phyloP scores from a whole-genome alignment of 23 tunicate genomes.

The Ciona savignyi region DNA sequence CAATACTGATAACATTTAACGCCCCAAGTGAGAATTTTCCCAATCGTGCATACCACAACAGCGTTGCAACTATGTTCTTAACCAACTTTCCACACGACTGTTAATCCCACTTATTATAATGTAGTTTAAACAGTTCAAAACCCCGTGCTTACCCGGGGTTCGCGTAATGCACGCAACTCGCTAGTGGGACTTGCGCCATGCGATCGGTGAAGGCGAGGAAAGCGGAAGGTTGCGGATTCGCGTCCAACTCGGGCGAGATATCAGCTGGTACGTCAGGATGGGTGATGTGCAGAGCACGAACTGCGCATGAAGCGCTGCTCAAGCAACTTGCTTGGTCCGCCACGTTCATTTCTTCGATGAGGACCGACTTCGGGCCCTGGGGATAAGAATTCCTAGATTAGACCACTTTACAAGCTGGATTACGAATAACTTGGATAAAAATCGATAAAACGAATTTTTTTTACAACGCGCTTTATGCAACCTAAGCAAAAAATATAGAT shows the following conservation, averaged over 20 bases:
- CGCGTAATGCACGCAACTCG: conserved; percentile 34
- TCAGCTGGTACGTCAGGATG: conserved; percentile 14
- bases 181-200: conserved; percentile 44
- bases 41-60: no score
- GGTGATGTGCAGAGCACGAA: conserved; percentile 40
- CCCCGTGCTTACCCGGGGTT: conserved; percentile 46
- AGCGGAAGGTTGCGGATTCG: conserved; percentile 13
- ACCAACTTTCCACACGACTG: no score
- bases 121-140: no score
- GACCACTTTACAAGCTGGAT: background rate
- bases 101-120: no score
- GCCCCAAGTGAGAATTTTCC: no score
- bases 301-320: conserved; percentile 20
- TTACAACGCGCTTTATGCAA: no score
- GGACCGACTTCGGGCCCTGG: conserved; percentile 38
- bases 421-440: background rate
- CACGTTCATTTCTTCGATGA: conserved; percentile 53
- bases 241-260: conserved; percentile 1
- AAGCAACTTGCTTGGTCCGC: conserved; percentile 29
- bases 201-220: conserved; percentile 71
- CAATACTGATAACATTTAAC: no score
- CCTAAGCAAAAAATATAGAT: no score
- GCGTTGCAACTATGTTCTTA: no score
- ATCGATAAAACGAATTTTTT: no score
- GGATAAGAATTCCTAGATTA: background rate